Conservation (phyloP, 1,140 invertebrate genomes). For the Temnothorax longispinosus region DNA sequence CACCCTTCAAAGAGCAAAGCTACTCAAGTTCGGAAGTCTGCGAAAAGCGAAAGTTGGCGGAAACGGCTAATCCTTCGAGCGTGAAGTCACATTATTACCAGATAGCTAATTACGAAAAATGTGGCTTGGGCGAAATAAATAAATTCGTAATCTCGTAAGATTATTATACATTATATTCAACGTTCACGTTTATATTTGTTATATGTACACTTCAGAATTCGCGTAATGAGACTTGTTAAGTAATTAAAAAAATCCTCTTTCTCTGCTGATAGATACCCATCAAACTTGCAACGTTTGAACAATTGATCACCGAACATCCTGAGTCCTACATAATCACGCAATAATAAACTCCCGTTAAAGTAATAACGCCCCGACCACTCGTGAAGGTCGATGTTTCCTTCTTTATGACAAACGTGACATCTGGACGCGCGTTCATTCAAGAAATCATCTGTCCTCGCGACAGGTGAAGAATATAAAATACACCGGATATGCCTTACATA, state of each 20-base stretch:
- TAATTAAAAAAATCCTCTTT: not conserved
- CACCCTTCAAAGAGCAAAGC: not conserved
- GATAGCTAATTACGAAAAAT: not conserved
- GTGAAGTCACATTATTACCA: not conserved
- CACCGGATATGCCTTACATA: constrained; percentile 18
- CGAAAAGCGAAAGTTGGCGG: constrained; percentile 1
- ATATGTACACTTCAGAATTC: not conserved
- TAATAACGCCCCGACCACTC: not conserved
- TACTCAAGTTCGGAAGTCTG: constrained; percentile 8
- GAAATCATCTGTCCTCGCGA: constrained; percentile 28
- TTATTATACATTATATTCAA: not conserved
- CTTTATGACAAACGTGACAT: constrained; percentile 30
- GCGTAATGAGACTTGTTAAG: not conserved
- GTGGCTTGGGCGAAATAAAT: not conserved
- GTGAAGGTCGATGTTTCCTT: not conserved
- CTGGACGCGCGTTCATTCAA: constrained; percentile 12
- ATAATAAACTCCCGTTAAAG: not conserved
- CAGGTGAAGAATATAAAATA: constrained; percentile 19
- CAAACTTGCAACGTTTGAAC: not conserved
- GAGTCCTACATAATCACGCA: not conserved
- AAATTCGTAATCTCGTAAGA: not conserved
- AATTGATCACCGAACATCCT: not conserved
- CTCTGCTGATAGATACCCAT: not conserved
- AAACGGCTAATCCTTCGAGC: constrained; percentile 9
- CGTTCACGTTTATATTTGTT: not conserved